A percentile compares a stretch with the other conserved stretches of the same genome.
These are phyloP conservation scores for Habroteleia sp. DNA, from an alignment of 2,888 invertebrate species.

Conservation along the genomic window DNA sequence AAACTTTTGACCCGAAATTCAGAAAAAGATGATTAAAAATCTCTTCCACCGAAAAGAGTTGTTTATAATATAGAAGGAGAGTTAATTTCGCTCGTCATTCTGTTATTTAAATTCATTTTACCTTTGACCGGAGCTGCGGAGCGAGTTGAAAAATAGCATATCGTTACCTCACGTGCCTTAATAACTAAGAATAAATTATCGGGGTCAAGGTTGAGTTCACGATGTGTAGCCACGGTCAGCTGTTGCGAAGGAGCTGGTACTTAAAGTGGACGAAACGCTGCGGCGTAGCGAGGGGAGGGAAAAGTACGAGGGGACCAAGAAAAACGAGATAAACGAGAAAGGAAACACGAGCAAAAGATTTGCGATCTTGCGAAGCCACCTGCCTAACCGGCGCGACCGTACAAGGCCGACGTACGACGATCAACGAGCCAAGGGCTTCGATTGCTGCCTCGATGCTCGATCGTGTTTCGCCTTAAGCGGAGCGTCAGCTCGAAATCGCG, in stretches of 20 bases:
- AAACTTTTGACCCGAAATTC: no score
- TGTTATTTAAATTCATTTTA: conserved; percentile 56
- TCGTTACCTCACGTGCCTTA: conserved; percentile 48
- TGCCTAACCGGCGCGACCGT: conserved; percentile 75
- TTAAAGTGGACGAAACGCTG: conserved; percentile 58
- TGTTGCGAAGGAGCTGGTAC: conserved; percentile 69
- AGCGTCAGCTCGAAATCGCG: conserved; percentile 67
- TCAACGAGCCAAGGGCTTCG: conserved; percentile 62
- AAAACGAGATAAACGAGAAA: conserved; percentile 60
- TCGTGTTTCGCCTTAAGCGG: conserved; percentile 71
- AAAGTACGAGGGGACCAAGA: conserved; percentile 50
- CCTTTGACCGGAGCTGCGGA: conserved; percentile 44
- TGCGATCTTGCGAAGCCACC: conserved; percentile 72
- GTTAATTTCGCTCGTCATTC: conserved; percentile 37
- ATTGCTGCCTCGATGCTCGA: conserved; percentile 68
- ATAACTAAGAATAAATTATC: conserved; percentile 61
- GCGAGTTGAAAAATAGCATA: conserved; percentile 26
- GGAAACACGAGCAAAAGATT: conserved; percentile 66
- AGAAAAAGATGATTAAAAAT: no score
- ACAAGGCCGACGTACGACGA: conserved; percentile 75
- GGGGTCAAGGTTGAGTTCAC: conserved; percentile 70
- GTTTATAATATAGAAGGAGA: conserved; percentile 6
- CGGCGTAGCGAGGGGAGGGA: conserved; percentile 43
- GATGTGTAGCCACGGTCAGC: conserved; percentile 68
- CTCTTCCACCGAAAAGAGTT: no score